Conservation (phyloP, 2,888 invertebrate genomes). For the Allygus modestus region DNA sequence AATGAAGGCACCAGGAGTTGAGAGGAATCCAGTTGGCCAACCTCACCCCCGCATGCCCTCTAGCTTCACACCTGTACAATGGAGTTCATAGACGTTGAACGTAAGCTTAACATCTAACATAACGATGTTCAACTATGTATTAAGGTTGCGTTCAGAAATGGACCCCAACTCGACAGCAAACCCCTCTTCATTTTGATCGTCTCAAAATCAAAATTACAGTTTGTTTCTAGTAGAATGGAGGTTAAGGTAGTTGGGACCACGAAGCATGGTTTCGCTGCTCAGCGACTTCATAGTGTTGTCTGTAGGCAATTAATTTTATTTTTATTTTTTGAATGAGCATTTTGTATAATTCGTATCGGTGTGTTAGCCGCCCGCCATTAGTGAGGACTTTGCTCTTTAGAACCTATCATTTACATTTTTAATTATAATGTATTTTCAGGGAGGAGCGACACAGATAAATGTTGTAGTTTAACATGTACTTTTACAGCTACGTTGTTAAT, state of each 20-base stretch:
- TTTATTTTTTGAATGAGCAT: constrained; percentile 58
- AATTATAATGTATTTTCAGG: constrained; percentile 11
- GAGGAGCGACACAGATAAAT: constrained; percentile 4
- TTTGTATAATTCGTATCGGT: constrained; percentile 60
- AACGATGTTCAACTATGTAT: constrained; percentile 37
- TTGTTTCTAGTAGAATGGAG: constrained; percentile 56
- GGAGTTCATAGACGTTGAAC: constrained; percentile 45
- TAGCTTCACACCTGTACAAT: constrained; percentile 52
- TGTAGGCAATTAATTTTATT: constrained; percentile 43
- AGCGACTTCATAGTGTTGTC: constrained; percentile 52
- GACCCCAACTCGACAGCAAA: constrained; percentile 68
- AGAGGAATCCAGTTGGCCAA: constrained; percentile 50
- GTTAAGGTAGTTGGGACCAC: constrained; percentile 53
- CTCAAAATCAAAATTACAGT: constrained; percentile 44
- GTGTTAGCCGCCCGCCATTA: constrained; percentile 60
- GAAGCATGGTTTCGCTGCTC: constrained; percentile 60
- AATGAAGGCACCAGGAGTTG: neutral
- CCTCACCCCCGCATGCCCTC: constrained; percentile 44
- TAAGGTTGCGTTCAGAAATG: constrained; percentile 68
- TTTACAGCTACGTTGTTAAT: neutral
- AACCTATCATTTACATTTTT: neutral
- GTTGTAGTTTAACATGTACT: neutral
- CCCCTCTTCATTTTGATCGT: constrained; percentile 52
- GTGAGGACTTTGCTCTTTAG: constrained; percentile 40
- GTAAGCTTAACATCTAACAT: constrained; percentile 38